phyloP scores from a whole-genome alignment of 2,113 vertebrate genomes.

The Elaphurus davidianus region DNA sequence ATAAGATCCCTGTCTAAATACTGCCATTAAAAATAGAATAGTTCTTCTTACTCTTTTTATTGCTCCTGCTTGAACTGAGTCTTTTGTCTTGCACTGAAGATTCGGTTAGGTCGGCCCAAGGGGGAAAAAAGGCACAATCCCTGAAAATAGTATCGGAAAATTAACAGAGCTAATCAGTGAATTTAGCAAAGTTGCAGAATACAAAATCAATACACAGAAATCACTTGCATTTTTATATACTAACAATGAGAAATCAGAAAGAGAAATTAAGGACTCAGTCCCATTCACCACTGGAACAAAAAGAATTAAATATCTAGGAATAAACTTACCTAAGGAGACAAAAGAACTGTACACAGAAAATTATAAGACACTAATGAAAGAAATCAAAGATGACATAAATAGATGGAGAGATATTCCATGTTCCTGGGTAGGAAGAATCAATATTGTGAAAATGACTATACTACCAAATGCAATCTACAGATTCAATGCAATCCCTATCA shows the following conservation, averaged over 20 bases:
- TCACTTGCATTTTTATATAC: too few species aligned
- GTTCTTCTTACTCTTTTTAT: background rate
- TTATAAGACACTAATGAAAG: background rate
- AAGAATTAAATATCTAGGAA: too few species aligned
- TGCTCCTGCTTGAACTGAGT: background rate
- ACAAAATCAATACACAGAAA: too few species aligned
- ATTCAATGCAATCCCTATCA: background rate
- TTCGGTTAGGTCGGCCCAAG: background rate
- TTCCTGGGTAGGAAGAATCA: background rate
- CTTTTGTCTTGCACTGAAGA: background rate
- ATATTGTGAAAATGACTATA: background rate
- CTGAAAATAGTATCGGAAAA: background rate
- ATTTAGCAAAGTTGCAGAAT: background rate
- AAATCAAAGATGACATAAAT: background rate
- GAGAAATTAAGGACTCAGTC: too few species aligned
- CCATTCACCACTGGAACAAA: too few species aligned
- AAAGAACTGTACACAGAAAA: too few species aligned
- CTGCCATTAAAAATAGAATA: constrained; percentile 17
- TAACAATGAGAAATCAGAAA: too few species aligned
- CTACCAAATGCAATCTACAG: background rate
- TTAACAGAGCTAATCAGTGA: background rate
- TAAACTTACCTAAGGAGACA: too few species aligned
- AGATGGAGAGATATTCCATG: background rate
- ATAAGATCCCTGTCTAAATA: constrained; percentile 23
- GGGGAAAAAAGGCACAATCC: background rate